A percentile compares a stretch with the other conserved stretches of the same genome.
phyloP scores from a whole-genome alignment of 2,888 invertebrate species.

The Liposcelis brunnea region DNA sequence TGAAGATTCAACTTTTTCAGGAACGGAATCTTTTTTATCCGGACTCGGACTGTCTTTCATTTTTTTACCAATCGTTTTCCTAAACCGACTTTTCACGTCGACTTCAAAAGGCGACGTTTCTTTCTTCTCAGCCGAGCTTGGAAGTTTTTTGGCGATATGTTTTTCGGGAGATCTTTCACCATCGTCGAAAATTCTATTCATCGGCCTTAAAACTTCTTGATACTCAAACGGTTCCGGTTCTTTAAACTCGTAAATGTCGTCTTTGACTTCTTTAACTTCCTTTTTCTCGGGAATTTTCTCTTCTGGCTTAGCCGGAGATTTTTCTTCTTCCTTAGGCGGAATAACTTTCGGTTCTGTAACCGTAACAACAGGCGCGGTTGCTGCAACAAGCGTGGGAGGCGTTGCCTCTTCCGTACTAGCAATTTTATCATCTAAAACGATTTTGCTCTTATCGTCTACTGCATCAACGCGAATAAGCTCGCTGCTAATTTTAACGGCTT shows the following conservation, averaged over 20 bases:
- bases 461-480: conserved; percentile 14
- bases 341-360: conserved; percentile 2
- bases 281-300: conserved; percentile 18
- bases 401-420: conserved; percentile 3
- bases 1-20: no score
- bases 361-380: conserved; percentile 15
- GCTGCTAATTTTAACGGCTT: conserved; percentile 31
- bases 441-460: conserved; percentile 12
- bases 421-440: conserved; percentile 6
- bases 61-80: conserved; percentile 11
- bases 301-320: conserved; percentile 21
- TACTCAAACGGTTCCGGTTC: conserved; percentile 79
- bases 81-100: conserved; percentile 3
- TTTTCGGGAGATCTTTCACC: conserved; percentile 11
- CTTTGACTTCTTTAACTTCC: conserved; percentile 19
- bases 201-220: conserved; percentile 37
- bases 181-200: conserved; percentile 32
- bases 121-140: not conserved
- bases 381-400: not conserved
- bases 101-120: not conserved
- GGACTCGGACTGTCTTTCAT: conserved; percentile 8
- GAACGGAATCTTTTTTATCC: no score
- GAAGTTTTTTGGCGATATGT: conserved; percentile 4
- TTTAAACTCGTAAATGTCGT: conserved; percentile 74
- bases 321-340: conserved; percentile 17